A percentile compares a stretch with the other conserved stretches of the same genome.
Conservation (phyloP, 2,797 vertebrate genomes). For the Ambastaia sidthimunki region DNA sequence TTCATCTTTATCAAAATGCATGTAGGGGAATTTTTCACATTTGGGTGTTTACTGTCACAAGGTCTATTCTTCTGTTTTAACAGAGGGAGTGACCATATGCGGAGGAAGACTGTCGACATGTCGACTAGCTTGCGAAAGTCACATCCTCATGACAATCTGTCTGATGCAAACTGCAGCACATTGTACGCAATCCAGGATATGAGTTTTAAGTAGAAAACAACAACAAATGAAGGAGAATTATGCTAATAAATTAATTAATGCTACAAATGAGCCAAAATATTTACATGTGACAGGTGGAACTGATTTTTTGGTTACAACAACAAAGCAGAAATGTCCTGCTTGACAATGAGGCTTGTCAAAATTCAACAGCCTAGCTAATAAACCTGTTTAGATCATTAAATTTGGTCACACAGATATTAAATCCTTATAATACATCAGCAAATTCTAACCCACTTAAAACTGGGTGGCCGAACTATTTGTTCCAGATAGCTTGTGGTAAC, state of each 20-base stretch:
- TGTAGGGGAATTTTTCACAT: conserved; percentile 13
- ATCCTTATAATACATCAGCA: conserved; percentile 7
- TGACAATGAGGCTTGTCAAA: conserved; percentile 4
- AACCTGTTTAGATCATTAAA: conserved; percentile 8
- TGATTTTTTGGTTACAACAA: conserved; percentile 18
- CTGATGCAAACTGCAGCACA: conserved; percentile 7
- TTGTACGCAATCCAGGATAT: neutral
- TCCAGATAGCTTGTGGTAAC: neutral
- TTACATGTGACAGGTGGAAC: conserved; percentile 11
- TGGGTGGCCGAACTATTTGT: neutral
- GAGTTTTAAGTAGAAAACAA: neutral
- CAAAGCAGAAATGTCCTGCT: conserved; percentile 2
- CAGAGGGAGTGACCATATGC: neutral
- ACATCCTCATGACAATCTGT: conserved; percentile 15
- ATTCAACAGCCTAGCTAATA: conserved; percentile 12
- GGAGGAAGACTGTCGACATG: conserved; percentile 11
- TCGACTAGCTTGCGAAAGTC: conserved; percentile 26
- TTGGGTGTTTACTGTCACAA: neutral
- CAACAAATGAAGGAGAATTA: neutral
- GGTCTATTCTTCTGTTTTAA: neutral
- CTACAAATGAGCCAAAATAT: conserved; percentile 9
- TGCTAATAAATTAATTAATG: no score
- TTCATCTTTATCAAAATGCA: conserved; percentile 24
- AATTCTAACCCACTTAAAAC: neutral
- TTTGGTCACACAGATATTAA: neutral